A percentile compares a stretch with the other conserved stretches of the same genome.
Evolutionary conservation across 2,113 vertebrate species (phyloP).

Genomic region (Eidolon helvum): DNA sequence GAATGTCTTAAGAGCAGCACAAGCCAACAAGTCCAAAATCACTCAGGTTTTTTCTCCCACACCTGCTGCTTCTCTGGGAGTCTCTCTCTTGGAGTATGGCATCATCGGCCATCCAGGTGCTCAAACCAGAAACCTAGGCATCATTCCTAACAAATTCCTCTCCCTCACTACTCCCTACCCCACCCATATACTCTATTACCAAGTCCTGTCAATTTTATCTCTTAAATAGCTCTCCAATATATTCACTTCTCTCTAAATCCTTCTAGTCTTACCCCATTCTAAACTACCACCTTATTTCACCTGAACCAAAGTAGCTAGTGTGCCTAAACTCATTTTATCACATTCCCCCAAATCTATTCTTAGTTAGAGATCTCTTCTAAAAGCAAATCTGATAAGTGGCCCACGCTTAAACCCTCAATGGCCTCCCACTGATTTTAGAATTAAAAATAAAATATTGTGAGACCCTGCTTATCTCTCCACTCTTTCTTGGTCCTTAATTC

Average conservation of each 20-base stretch:
- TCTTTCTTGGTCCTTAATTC: background rate
- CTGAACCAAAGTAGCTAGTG: background rate
- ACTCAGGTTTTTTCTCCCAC: background rate
- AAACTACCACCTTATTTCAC: background rate
- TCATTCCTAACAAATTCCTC: background rate
- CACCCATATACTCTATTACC: background rate
- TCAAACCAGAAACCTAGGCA: background rate
- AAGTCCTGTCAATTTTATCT: background rate
- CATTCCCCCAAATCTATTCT: background rate
- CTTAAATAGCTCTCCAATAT: background rate
- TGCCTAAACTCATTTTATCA: background rate
- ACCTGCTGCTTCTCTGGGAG: background rate
- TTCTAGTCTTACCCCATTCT: background rate
- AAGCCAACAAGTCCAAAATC: background rate
- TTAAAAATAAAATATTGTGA: background rate
- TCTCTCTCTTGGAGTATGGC: background rate
- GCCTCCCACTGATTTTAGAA: background rate
- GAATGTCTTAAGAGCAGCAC: background rate
- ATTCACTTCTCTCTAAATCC: background rate
- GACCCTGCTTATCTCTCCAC: background rate
- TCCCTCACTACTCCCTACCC: background rate
- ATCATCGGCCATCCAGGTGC: background rate
- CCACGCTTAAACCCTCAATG: background rate
- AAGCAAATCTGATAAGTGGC: background rate
- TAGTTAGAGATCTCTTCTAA: background rate